Evolutionary conservation across 2,888 invertebrate genomes (phyloP).

Genomic region (Ametastegia equiseti): DNA sequence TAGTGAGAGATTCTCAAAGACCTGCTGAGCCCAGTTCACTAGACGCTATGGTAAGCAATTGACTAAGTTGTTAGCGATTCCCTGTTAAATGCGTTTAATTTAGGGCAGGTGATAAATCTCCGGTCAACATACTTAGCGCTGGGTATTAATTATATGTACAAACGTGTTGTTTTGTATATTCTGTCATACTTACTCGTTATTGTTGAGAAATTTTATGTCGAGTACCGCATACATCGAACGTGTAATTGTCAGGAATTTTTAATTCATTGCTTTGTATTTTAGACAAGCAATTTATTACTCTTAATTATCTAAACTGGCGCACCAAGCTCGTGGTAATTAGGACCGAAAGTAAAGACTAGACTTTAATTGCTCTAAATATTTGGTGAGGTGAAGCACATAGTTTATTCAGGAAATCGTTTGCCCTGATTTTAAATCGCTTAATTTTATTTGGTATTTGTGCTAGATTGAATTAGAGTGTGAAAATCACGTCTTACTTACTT

Average conservation of each 20-base stretch:
- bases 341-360: slow-evolving; percentile 13
- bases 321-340: slow-evolving; percentile 22
- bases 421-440: slow-evolving; percentile 21
- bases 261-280: neutral
- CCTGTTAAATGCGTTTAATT: neutral
- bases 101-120: slow-evolving; percentile 17
- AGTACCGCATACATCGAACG: neutral
- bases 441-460: slow-evolving; percentile 22
- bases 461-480: slow-evolving; percentile 40
- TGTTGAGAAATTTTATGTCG: neutral
- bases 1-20: slow-evolving; percentile 80
- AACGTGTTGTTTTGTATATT: neutral
- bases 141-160: neutral
- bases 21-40: slow-evolving; percentile 66
- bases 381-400: neutral
- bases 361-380: slow-evolving; percentile 41
- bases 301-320: neutral
- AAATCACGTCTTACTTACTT: neutral
- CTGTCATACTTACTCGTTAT: neutral
- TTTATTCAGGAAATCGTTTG: slow-evolving; percentile 26
- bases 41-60: slow-evolving; percentile 60
- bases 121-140: neutral
- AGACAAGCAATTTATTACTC: slow-evolving; percentile 21
- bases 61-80: neutral
- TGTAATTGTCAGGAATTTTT: neutral